A percentile compares a stretch with the other conserved stretches of the same genome.
Conservation (phyloP, 1,140 invertebrate species). For the Caenorhabditis brenneri region DNA sequence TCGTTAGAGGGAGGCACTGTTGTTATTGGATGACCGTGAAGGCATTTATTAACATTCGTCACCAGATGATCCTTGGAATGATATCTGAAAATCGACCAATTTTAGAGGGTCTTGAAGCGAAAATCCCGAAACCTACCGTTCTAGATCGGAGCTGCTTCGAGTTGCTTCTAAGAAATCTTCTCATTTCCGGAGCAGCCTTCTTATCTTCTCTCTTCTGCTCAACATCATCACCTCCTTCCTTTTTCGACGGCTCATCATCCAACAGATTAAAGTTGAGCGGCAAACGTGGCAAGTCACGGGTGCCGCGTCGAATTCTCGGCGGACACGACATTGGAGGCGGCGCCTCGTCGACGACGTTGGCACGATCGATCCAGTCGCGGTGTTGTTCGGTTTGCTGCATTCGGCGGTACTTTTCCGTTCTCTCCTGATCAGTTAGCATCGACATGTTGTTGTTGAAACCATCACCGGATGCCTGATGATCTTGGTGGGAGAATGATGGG, state of each 20-base stretch:
- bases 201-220: background rate
- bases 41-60: background rate
- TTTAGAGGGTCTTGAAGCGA: too few species aligned
- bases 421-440: background rate
- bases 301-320: background rate
- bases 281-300: background rate
- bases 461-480: background rate
- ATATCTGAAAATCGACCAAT: background rate
- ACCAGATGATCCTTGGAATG: background rate
- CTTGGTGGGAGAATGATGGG: background rate
- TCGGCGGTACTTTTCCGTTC: background rate
- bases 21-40: background rate
- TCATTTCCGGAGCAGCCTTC: background rate
- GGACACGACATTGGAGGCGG: constrained; percentile 3
- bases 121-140: background rate
- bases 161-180: too few species aligned
- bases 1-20: too few species aligned
- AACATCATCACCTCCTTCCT: too few species aligned
- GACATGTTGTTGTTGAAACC: too few species aligned
- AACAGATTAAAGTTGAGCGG: background rate
- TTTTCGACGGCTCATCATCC: background rate
- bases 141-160: too few species aligned
- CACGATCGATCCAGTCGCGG: background rate
- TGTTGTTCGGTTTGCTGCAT: background rate
- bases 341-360: background rate